Evolutionary conservation across 2,113 vertebrate genomes (phyloP).

Genomic region (Proterorhinus semilunaris): DNA sequence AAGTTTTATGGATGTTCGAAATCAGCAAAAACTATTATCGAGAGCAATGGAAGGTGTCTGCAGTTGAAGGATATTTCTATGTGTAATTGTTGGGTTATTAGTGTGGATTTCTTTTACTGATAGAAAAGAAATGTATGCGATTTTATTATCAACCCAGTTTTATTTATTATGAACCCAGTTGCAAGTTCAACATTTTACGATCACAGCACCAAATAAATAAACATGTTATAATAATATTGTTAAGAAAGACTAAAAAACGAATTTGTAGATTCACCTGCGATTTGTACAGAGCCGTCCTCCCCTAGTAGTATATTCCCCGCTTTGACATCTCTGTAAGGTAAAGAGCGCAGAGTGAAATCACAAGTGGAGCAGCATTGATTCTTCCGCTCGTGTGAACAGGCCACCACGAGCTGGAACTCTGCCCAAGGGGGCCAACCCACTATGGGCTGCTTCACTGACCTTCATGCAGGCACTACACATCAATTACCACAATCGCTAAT

Average conservation of each 20-base stretch:
- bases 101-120: too few relatives aligned
- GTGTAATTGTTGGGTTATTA: too few relatives aligned
- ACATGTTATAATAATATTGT: too few relatives aligned
- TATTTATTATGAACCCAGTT: too few relatives aligned
- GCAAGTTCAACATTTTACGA: too few relatives aligned
- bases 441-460: conserved; percentile 38
- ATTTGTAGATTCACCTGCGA: conserved; percentile 83
- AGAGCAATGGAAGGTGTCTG: too few relatives aligned
- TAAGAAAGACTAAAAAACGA: not conserved
- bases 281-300: conserved; percentile 97
- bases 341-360: conserved; percentile 51
- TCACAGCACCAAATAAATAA: too few relatives aligned
- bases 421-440: conserved; percentile 34
- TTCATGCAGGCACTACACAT: conserved; percentile 36
- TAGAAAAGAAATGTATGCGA: too few relatives aligned
- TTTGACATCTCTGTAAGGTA: conserved; percentile 90
- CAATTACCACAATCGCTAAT: not conserved
- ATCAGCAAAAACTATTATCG: too few relatives aligned
- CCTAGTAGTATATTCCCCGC: conserved; percentile 98
- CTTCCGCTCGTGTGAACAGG: conserved; percentile 37
- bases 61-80: too few relatives aligned
- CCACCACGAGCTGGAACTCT: conserved; percentile 41
- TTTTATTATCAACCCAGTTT: too few relatives aligned
- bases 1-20: too few relatives aligned
- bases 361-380: conserved; percentile 63